A percentile compares a stretch with the other conserved stretches of the same genome.
phyloP scores from a whole-genome alignment of 2,797 vertebrate species.

The Parauchenoglanis ngamensis region DNA sequence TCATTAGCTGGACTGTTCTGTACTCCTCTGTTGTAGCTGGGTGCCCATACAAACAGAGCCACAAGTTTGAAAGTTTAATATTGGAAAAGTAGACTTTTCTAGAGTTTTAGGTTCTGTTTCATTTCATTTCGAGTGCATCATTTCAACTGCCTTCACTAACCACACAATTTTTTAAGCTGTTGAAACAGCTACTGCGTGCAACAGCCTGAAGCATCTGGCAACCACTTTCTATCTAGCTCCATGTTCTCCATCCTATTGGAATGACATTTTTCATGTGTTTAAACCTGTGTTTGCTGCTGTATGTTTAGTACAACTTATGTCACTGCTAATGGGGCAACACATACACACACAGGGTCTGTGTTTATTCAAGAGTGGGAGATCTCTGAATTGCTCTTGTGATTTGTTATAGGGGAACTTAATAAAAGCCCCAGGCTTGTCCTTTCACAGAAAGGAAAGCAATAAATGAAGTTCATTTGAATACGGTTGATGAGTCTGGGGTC shows the following conservation, averaged over 20 bases:
- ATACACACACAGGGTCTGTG: neutral
- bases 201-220: neutral
- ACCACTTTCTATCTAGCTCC: too few species aligned
- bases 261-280: neutral
- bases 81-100: neutral
- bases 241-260: too few species aligned
- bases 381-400: neutral
- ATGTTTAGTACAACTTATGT: neutral
- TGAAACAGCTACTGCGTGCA: neutral
- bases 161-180: neutral
- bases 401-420: constrained; percentile 30
- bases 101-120: neutral
- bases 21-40: neutral
- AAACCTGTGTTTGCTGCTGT: too few species aligned
- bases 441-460: constrained; percentile 12
- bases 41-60: too few species aligned
- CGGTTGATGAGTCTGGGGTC: constrained; percentile 33
- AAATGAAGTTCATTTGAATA: constrained; percentile 26
- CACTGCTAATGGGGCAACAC: neutral
- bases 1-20: neutral
- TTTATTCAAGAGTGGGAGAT: constrained; percentile 11
- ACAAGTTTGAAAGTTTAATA: neutral
- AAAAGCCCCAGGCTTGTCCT: constrained; percentile 4
- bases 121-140: neutral
- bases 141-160: neutral